Base-by-base conservation (phyloP, 2,888 invertebrate genomes). In the Neoaliturus tenellus region DNA sequence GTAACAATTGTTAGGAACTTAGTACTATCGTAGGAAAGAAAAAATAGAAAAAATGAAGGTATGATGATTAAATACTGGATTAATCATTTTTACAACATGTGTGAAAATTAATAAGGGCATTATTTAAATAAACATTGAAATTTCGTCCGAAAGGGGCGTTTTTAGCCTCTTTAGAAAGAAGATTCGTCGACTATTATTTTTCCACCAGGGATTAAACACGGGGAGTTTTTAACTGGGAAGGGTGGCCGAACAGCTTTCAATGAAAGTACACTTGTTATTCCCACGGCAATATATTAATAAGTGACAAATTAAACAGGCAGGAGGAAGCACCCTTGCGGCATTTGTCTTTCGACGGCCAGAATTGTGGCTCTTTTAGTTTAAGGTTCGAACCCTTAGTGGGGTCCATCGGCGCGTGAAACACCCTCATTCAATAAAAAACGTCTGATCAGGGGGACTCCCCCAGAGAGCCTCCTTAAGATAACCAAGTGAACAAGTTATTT, bases 351-450 rank as follows among this genome's bases (percentile, higher is more conserved):
- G 48, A 25, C 75, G 39, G 23, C 39, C 75, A 48, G 75, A 75
- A 48, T 75, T 48, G 75, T 31, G 75, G 75, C 75, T 75, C 48
- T 75, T 75, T 75, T 75, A 75, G 69, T 82, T 82, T 82, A 82
- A 82, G 71, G 69, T 71, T 71, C 51, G 10, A 69, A 48, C 71
- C 81, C 81, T 81, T 81, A 67, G 67, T 71, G 33, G 82, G 23
- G 33, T 25, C 35, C 48, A 82, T 48, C 82, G 51, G 71, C 28
- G 82, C 82, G 82, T 51, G 33, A 28, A 69, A 71, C 62, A n/a
- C 82, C 82, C 82, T 71, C 82, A 82, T 82, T 71, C 82, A 82
- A 82, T 82, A 82, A 82, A 82, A 75, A 75, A 48, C 48, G 44
- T 33, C 28, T 75, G 75, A 75, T 75, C 75, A 28, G 75, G n/a